A percentile compares a stretch with the other conserved stretches of the same genome.
phyloP scores from a whole-genome alignment of 2,797 vertebrate genomes.

The Euphonia xanthogaster region DNA sequence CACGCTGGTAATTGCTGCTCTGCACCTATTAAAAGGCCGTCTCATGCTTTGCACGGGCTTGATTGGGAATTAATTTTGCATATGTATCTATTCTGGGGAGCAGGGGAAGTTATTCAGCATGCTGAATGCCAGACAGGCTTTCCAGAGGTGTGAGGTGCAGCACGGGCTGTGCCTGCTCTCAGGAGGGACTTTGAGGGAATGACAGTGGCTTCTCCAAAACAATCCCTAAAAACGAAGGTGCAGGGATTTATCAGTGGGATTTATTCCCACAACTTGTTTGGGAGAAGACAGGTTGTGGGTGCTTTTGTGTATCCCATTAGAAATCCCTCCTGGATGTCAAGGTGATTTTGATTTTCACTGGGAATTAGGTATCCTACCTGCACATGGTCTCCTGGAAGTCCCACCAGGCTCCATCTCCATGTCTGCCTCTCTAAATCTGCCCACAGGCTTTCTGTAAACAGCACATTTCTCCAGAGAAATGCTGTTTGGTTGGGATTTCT shows the following conservation, averaged over 20 bases:
- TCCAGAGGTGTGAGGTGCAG: background rate
- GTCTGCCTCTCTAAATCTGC: background rate
- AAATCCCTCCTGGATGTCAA: background rate
- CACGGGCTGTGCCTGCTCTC: rapidly evolving
- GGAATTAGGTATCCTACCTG: background rate
- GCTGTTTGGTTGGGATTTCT: background rate
- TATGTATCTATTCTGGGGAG: background rate
- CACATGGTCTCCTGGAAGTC: background rate
- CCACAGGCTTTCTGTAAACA: background rate
- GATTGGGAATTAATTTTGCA: conserved; percentile 45
- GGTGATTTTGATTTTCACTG: background rate
- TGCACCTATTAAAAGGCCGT: conserved; percentile 8
- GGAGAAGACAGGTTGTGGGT: background rate
- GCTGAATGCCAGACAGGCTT: background rate
- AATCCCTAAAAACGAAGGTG: background rate
- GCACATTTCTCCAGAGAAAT: background rate
- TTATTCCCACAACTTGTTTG: background rate
- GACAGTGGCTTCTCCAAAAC: background rate
- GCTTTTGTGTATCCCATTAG: background rate
- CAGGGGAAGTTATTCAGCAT: background rate
- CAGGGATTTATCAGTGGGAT: background rate
- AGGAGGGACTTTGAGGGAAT: background rate
- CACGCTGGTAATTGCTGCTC: conserved; percentile 23
- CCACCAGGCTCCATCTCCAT: background rate
- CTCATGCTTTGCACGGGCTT: background rate